A percentile compares a stretch with the other conserved stretches of the same genome.
phyloP scores from a whole-genome alignment of 2,113 vertebrate species.

The Cariama cristata region DNA sequence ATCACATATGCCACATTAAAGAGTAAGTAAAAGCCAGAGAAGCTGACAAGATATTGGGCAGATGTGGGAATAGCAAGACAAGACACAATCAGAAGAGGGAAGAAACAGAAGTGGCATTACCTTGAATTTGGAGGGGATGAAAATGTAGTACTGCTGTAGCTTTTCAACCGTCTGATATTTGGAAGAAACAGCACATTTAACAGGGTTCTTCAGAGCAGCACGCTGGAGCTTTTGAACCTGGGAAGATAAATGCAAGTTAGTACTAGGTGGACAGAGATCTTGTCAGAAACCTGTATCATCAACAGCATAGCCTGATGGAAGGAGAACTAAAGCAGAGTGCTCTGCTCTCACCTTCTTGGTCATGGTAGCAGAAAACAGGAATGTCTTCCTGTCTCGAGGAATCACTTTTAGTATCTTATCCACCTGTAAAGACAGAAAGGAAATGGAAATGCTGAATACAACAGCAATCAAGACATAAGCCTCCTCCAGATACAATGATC shows the following conservation, averaged over 20 bases:
- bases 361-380: constrained; percentile 98
- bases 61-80: neutral
- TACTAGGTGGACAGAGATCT: neutral
- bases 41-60: neutral
- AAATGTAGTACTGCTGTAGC: constrained; percentile 96
- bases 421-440: constrained; percentile 78
- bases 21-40: neutral
- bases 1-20: neutral
- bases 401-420: constrained; percentile 98
- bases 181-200: constrained; percentile 94
- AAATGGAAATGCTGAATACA: neutral
- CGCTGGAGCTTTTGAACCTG: constrained; percentile 97
- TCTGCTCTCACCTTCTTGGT: constrained; percentile 90
- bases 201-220: constrained; percentile 93
- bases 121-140: constrained; percentile 98
- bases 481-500: neutral
- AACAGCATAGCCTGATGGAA: neutral
- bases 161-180: constrained; percentile 98
- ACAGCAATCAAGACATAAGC: neutral
- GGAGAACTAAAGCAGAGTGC: neutral
- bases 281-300: neutral
- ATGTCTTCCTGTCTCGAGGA: constrained; percentile 93
- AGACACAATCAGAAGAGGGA: neutral
- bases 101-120: constrained; percentile 66
- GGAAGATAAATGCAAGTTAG: neutral